Base-by-base conservation (phyloP, 1,140 invertebrate genomes). In the Belonocnema kinseyi region DNA sequence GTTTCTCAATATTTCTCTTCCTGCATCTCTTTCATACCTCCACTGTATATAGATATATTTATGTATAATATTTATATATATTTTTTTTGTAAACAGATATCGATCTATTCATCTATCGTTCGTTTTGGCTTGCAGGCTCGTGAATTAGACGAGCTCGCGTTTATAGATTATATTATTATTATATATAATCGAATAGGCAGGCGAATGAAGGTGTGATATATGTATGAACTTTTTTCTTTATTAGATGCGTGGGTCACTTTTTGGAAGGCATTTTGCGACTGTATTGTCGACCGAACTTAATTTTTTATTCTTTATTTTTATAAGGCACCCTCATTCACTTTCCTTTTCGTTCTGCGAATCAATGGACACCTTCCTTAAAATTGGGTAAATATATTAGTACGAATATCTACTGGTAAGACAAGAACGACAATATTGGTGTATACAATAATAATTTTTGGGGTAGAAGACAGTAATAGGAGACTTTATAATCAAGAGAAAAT, bases 1-100 rank as follows among this genome's bases (percentile, higher is more conserved):
- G 40, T 33, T 66, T 33, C n/a, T 66, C 26, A 66, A 66, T n/a
- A 66, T 66, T 66, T 66, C 33, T 40, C 16, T n/a, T 66, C 19
- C 13, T 33, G 5, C 21, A 12, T 61, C n/a, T 66, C 61, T 66
- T 66, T 8, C n/a, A 14, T 66, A 66, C 40, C 40, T 66, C 16
- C 54, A 13, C 33, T 66, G 26, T 66, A 16, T 66, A 66, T 66
- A 66, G 76, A 73, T 76, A 72, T 75, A 75, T 79, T 73, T 72
- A 76, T 79, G 72, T 77, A 56, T 70, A 76, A 76, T 81, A 21
- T 50, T 75, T 56, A 50, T 50, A 19, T 51, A 19, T 75, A 5
- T 50, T 58, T 8, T 50, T 50, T 26, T 33, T 66, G 33, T 40
- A 66, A 66, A 66, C 61, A 66, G 46, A 40, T 61, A 50, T 75